Percentiles rank a stretch among this genome's conserved stretches.
These are phyloP conservation scores for Drosophila longiperda DNA, from an alignment of 2,888 invertebrate genomes.

Conservation along the genomic window DNA sequence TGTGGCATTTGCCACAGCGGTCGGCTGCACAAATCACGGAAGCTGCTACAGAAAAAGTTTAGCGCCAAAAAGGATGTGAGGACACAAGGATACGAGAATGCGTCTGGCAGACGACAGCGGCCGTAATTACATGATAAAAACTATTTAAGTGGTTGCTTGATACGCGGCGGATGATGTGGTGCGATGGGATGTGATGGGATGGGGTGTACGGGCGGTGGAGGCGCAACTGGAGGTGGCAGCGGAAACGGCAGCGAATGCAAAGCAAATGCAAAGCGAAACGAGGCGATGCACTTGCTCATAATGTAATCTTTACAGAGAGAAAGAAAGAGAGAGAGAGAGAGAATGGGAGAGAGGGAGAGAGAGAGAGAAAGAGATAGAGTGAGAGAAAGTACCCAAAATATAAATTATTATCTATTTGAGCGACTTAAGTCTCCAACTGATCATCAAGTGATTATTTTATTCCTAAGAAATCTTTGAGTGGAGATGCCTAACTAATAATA, in stretches of 20 bases:
- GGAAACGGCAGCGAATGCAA: constrained; percentile 39
- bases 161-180: no score
- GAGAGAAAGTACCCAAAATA: neutral
- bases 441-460: neutral
- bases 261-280: constrained; percentile 8
- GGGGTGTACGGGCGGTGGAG: neutral
- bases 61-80: constrained; percentile 28
- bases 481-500: neutral
- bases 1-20: constrained; percentile 60
- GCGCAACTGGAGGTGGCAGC: constrained; percentile 25
- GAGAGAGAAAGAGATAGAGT: neutral
- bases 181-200: no score
- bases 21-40: constrained; percentile 76
- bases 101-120: constrained; percentile 77
- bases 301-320: neutral
- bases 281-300: constrained; percentile 18
- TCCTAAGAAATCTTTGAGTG: neutral
- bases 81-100: constrained; percentile 42
- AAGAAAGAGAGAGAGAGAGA: neutral
- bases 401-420: neutral
- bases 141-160: constrained; percentile 72
- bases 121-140: constrained; percentile 81
- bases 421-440: neutral
- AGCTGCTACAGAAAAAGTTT: constrained; percentile 53
- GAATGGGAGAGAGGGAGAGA: neutral